Evolutionary conservation across 1,140 invertebrate genomes (phyloP).

Genomic region (Pseudoatta argentina): DNA sequence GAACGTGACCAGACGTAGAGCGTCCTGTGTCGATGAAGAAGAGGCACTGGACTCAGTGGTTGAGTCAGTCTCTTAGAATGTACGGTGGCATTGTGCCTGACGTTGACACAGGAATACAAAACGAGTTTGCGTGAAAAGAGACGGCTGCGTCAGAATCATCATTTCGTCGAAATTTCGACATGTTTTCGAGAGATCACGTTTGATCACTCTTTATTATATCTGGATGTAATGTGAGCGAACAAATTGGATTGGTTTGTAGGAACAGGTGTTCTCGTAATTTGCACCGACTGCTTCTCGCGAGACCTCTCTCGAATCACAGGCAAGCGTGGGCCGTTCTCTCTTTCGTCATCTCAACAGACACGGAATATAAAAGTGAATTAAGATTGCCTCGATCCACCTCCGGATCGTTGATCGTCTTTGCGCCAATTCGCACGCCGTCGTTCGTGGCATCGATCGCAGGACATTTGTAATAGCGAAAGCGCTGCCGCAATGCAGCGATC

Average conservation of each 20-base stretch:
- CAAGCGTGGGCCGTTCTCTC: constrained; percentile 68
- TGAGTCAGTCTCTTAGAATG: constrained; percentile 82
- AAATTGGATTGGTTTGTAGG: constrained; percentile 33
- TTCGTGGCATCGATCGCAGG: constrained; percentile 22
- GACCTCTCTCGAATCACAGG: constrained; percentile 26
- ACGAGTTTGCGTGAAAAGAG: constrained; percentile 69
- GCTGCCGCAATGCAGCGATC: background rate
- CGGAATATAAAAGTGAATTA: constrained; percentile 74
- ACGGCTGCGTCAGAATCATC: constrained; percentile 60
- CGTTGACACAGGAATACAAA: constrained; percentile 76
- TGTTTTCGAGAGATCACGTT: background rate
- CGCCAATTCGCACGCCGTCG: constrained; percentile 56
- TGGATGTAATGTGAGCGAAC: background rate
- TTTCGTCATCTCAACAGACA: constrained; percentile 38
- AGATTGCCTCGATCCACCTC: constrained; percentile 60
- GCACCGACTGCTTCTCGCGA: constrained; percentile 42
- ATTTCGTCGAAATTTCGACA: constrained; percentile 17
- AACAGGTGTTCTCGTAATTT: constrained; percentile 62
- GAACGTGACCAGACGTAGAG: constrained; percentile 81
- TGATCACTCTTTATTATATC: background rate
- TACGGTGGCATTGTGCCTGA: constrained; percentile 74
- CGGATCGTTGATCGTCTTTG: constrained; percentile 49
- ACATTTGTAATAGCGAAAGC: constrained; percentile 50
- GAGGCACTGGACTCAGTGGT: constrained; percentile 76
- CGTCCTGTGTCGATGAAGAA: constrained; percentile 80